Percentiles rank a stretch among this genome's conserved stretches.
These are phyloP conservation scores for Calypte anna DNA, from an alignment of 2,113 vertebrate genomes.

Conservation along the genomic window DNA sequence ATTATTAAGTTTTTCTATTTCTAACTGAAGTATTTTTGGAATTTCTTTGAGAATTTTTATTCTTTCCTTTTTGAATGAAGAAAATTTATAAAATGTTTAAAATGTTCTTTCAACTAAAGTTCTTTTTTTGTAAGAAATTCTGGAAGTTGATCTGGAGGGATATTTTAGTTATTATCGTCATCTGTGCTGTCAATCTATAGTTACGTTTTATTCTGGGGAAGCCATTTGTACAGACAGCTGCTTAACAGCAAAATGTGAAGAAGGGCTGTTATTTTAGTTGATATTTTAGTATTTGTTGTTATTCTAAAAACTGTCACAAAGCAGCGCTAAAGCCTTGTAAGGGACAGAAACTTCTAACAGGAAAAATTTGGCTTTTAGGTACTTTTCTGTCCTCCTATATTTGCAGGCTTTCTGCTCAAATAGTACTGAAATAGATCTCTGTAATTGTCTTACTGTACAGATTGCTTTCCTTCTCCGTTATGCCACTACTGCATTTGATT, in stretches of 20 bases:
- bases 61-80: not conserved
- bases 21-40: not conserved
- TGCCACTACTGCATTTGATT: not conserved
- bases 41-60: not conserved
- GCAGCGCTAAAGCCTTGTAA: not conserved
- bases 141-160: not conserved
- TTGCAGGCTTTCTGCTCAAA: not conserved
- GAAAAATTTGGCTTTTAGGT: not conserved
- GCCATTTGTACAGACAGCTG: not conserved
- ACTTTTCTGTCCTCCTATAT: not conserved
- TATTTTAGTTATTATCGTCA: not conserved
- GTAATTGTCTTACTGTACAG: not conserved
- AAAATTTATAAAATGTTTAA: not conserved
- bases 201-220: not conserved
- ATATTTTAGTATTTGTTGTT: not conserved
- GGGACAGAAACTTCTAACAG: not conserved
- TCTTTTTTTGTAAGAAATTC: not conserved
- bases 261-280: not conserved
- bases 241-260: not conserved
- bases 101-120: not conserved
- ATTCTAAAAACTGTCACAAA: not conserved
- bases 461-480: not conserved
- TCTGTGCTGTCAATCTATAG: not conserved
- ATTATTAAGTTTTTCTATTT: not conserved
- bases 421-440: not conserved